Percentiles rank a stretch among this genome's conserved stretches.
Conservation (phyloP, 2,113 vertebrate genomes). For the Petaurus breviceps region DNA sequence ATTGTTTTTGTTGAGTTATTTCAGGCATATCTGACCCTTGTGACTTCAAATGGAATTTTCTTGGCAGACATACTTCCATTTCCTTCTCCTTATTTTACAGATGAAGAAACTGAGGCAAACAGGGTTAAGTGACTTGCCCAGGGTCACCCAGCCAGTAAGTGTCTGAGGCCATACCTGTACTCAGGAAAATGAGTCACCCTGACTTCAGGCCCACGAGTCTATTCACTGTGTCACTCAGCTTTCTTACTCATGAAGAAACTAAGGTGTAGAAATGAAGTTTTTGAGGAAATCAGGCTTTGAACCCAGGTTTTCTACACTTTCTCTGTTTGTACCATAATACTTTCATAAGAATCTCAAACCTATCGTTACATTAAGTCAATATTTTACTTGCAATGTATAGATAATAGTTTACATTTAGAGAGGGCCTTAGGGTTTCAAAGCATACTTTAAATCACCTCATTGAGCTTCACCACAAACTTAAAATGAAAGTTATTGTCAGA, state of each 20-base stretch:
- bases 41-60: neutral
- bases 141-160: neutral
- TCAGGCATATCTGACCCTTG: neutral
- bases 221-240: neutral
- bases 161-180: neutral
- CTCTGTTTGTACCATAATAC: neutral
- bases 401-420: neutral
- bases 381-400: neutral
- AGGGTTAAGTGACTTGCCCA: neutral
- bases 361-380: neutral
- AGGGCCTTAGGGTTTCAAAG: neutral
- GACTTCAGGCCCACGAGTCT: neutral
- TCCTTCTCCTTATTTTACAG: neutral
- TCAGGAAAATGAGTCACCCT: neutral
- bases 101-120: neutral
- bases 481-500: neutral
- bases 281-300: neutral
- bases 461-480: neutral
- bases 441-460: neutral
- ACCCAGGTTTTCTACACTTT: neutral
- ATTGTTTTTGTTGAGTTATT: neutral
- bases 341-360: neutral
- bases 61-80: neutral
- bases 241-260: neutral
- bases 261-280: neutral